Percentiles rank a stretch among this genome's conserved stretches.
These are phyloP conservation scores for Pampus argenteus DNA, from an alignment of 2,797 vertebrate genomes.

Conservation along the genomic window DNA sequence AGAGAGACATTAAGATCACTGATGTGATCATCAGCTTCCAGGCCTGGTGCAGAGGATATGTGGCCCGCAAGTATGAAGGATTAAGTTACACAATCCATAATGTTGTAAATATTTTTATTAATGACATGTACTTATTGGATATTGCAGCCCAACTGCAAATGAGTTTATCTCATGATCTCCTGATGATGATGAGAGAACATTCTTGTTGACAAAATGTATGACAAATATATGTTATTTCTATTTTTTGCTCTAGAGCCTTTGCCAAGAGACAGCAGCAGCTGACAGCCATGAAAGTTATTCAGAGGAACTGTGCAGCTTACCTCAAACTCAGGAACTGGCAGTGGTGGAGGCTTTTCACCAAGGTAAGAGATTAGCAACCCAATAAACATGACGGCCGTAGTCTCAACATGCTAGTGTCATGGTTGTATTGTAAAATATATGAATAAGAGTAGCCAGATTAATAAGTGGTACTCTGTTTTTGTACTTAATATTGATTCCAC, in stretches of 20 bases:
- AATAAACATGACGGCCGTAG: background rate
- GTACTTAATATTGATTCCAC: no score
- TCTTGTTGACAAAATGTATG: background rate
- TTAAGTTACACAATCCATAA: background rate
- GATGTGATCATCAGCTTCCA: slow-evolving; percentile 99
- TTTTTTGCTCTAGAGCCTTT: slow-evolving; percentile 53
- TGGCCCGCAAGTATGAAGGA: slow-evolving; percentile 93
- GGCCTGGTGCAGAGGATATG: slow-evolving; percentile 96
- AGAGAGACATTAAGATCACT: slow-evolving; percentile 98
- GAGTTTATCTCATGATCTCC: background rate
- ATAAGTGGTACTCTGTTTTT: background rate
- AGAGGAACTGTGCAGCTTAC: slow-evolving; percentile 98
- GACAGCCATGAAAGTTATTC: slow-evolving; percentile 98
- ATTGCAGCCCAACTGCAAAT: no score
- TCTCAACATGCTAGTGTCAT: background rate
- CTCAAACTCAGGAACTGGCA: slow-evolving; percentile 99
- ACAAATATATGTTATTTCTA: background rate
- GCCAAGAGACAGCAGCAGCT: slow-evolving; percentile 96
- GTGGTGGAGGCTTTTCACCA: slow-evolving; percentile 99
- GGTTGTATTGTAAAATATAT: background rate
- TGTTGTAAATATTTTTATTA: slow-evolving; percentile 2
- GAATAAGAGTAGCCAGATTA: background rate
- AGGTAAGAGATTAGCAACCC: slow-evolving; percentile 80
- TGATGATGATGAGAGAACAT: background rate
- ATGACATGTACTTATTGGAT: background rate